A percentile compares a stretch with the other conserved stretches of the same genome.
phyloP scores from a whole-genome alignment of 2,888 invertebrate species.

The Elmis aenea region DNA sequence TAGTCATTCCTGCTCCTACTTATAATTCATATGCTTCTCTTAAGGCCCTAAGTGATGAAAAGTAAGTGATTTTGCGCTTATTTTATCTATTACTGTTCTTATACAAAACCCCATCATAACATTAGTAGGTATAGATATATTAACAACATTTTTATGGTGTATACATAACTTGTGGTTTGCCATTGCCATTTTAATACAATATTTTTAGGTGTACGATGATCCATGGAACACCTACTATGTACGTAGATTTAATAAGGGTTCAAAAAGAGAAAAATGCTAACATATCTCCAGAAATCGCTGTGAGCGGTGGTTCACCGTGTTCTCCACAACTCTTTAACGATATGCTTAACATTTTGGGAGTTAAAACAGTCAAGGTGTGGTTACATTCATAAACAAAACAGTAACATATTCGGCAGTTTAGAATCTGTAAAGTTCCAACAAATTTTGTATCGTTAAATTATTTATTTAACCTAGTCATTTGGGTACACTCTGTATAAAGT shows the following conservation, averaged over 20 bases:
- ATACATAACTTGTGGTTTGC: no score
- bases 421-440: neutral
- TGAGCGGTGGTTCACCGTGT: conserved; percentile 70
- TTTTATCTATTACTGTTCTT: no score
- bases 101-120: no score
- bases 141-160: no score
- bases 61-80: conserved; percentile 6
- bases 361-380: conserved; percentile 50
- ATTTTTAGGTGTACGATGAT: conserved; percentile 60
- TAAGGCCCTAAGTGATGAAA: conserved; percentile 34
- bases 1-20: conserved; percentile 55
- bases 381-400: conserved; percentile 1
- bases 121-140: no score
- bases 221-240: conserved; percentile 84
- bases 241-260: conserved; percentile 63
- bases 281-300: conserved; percentile 52
- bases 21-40: conserved; percentile 61
- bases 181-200: conserved; percentile 1
- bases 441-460: neutral
- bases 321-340: conserved; percentile 56
- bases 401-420: no score
- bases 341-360: conserved; percentile 47
- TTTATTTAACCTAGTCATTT: no score
- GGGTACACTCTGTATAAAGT: no score
- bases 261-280: conserved; percentile 48